Conservation (phyloP, 2,113 vertebrate genomes). For the Perca flavescens region DNA sequence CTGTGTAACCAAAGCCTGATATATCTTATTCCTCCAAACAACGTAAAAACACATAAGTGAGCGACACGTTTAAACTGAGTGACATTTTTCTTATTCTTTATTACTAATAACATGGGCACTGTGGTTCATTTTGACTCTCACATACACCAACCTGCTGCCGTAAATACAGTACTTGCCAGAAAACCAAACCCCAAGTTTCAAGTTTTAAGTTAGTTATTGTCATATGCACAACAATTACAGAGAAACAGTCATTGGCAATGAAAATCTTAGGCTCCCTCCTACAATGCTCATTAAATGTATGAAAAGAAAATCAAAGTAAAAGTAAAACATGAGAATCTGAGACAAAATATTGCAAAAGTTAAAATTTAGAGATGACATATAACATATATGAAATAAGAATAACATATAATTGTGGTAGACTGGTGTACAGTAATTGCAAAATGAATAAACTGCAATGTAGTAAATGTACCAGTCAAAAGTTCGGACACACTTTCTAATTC, state of each 20-base stretch:
- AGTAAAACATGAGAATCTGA: no score
- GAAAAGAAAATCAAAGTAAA: no score
- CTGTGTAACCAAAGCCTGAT: not conserved
- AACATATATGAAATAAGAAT: no score
- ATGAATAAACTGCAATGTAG: no score
- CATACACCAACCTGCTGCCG: not conserved
- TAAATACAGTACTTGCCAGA: not conserved
- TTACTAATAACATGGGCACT: not conserved
- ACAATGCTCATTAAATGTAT: not conserved
- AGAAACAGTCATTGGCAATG: no score
- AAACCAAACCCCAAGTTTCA: not conserved
- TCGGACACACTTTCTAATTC: no score
- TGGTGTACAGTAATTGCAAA: no score
- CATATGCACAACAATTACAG: not conserved
- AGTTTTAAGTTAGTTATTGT: not conserved
- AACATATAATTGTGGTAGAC: no score
- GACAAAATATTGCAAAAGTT: no score
- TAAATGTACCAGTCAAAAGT: no score
- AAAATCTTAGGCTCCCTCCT: not conserved
- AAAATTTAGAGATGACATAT: no score
- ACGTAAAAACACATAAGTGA: not conserved
- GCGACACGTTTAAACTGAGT: accelerated
- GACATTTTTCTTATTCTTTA: not conserved
- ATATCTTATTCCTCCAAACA: not conserved
- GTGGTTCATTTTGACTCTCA: not conserved